Conservation (phyloP, 2,888 invertebrate genomes). For the Alviniconcha strummeri region DNA sequence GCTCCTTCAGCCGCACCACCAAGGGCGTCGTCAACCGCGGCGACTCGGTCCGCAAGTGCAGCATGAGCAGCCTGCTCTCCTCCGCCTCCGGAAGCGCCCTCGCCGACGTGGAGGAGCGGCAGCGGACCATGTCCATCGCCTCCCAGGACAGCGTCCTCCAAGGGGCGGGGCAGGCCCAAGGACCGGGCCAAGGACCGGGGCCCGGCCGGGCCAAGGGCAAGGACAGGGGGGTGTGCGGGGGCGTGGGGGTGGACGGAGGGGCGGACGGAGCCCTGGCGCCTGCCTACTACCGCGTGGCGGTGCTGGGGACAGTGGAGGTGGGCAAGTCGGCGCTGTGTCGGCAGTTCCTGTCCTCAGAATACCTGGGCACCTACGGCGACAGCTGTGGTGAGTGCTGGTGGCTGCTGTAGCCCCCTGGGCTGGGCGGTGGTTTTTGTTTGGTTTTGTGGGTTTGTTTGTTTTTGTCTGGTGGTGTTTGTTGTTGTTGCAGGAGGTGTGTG, state of each 20-base stretch:
- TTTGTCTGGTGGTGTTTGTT: no score
- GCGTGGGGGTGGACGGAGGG: conserved; percentile 14
- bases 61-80: conserved; percentile 41
- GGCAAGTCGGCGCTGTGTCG: conserved; percentile 41
- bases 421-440: background rate
- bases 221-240: conserved; percentile 13
- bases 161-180: background rate
- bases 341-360: conserved; percentile 43
- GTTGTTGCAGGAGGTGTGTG: background rate
- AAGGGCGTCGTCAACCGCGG: conserved; percentile 42
- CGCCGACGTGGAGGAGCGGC: conserved; percentile 27
- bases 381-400: conserved; percentile 11
- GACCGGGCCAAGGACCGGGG: background rate
- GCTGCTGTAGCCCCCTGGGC: background rate
- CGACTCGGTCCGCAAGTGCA: conserved; percentile 40
- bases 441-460: background rate
- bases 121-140: conserved; percentile 21
- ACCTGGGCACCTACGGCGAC: conserved; percentile 41
- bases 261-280: conserved; percentile 30
- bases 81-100: conserved; percentile 35
- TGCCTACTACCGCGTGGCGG: conserved; percentile 36
- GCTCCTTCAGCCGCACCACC: conserved; percentile 39
- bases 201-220: background rate
- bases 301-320: conserved; percentile 40
- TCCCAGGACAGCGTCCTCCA: conserved; percentile 21